Evolutionary conservation across 2,888 invertebrate species (phyloP).

Genomic region (Siphlonurus alternatus): DNA sequence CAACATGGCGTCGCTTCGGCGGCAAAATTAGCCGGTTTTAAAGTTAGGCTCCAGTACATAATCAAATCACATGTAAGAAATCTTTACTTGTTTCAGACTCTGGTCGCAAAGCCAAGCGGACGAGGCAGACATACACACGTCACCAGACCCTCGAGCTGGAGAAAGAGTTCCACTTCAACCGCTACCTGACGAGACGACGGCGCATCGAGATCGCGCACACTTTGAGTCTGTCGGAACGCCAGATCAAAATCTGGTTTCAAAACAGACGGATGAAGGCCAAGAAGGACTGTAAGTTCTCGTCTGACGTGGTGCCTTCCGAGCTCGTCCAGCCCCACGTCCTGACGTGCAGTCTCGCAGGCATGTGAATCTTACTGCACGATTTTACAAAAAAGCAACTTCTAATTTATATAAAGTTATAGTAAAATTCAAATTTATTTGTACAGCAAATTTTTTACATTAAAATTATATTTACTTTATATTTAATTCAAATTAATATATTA

Average conservation of each 20-base stretch:
- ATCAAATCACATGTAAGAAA: no score
- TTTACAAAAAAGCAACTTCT: no score
- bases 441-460: no score
- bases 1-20: no score
- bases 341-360: not conserved
- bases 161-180: slow-evolving; percentile 35
- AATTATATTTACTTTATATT: no score
- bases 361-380: not conserved
- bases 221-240: slow-evolving; percentile 31
- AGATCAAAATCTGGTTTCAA: slow-evolving; percentile 31
- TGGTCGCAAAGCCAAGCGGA: slow-evolving; percentile 23
- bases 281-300: slow-evolving; percentile 22
- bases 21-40: no score
- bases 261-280: slow-evolving; percentile 33
- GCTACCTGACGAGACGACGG: slow-evolving; percentile 31
- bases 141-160: slow-evolving; percentile 28
- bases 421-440: no score
- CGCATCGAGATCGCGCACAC: slow-evolving; percentile 33
- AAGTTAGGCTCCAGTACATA: no score
- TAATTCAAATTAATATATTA: no score
- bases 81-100: slow-evolving; percentile 22
- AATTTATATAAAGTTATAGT: no score
- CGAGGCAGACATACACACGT: slow-evolving; percentile 24
- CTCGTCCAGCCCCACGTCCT: not conserved
- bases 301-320: not conserved